phyloP scores from a whole-genome alignment of 2,113 vertebrate species.

The Catharus fuscescens region DNA sequence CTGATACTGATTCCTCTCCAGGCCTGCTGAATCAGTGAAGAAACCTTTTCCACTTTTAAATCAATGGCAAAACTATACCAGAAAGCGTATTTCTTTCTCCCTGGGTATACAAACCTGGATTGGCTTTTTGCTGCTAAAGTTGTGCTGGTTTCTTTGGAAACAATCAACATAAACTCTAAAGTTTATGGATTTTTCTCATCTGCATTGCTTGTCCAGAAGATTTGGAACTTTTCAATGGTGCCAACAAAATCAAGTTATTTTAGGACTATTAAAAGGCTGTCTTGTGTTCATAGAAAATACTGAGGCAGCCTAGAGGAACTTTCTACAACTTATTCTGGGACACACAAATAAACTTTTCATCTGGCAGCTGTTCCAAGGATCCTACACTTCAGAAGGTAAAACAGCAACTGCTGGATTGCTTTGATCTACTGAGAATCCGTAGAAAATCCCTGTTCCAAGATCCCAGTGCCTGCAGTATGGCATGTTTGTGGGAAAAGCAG shows the following conservation, averaged over 20 bases:
- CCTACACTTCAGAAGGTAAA: not conserved
- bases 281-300: not conserved
- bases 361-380: not conserved
- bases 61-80: not conserved
- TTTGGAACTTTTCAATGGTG: not conserved
- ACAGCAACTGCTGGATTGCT: not conserved
- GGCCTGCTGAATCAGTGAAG: not conserved
- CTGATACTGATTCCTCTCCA: not conserved
- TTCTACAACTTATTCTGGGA: not conserved
- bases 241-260: not conserved
- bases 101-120: not conserved
- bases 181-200: not conserved
- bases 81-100: not conserved
- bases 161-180: not conserved
- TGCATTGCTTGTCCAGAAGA: not conserved
- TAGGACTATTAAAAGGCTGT: not conserved
- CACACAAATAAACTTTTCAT: not conserved
- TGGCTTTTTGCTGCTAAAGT: not conserved
- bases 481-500: fast-evolving
- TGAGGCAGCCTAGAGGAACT: not conserved
- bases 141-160: not conserved
- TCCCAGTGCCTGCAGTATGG: not conserved
- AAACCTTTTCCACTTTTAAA: not conserved
- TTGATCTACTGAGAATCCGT: not conserved
- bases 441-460: not conserved